Base-by-base conservation (phyloP, 2,888 invertebrate genomes). In the Nudaria mundana region DNA sequence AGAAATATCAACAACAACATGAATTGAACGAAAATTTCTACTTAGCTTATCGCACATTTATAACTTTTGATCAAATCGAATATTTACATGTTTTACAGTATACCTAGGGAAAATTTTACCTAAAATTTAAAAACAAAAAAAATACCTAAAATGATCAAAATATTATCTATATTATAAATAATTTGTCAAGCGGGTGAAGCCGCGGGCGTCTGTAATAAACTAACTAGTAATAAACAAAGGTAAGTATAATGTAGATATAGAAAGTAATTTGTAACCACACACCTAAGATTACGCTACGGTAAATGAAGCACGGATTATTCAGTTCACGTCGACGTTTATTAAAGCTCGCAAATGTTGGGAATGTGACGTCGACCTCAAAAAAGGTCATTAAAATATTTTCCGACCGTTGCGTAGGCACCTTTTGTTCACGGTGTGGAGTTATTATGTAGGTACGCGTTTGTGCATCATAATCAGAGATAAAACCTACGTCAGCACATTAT, bases 401-500 rank as follows among this genome's bases (percentile, higher is more conserved):
- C 41, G 44, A 63, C 52, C 52, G 47, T 56, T 52, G 40, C 55
- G 55, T 51, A 20, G 3, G 18, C 5, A 56, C 50, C 67, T 68
- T 75, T 76, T 76, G 69, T 74, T 73, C 69, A 67, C 55, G 51
- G 54, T 61, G 59, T 55, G 51, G 42, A 62, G 58, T 56, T 57
- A 57, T 66, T 66, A 60, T 61, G 60, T 66, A 60, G 61, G 60
- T 56, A 67, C 69, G 63, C 75, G 73, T 76, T 77, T 76, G 73
- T 67, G 66, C 73, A 80, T 75, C 74, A 77, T 57, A 60, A 63
- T n/a, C 44, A 55, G 48, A 45, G 52, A 57, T 62, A n/a, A 25
- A 25, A 25, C 12, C 12, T 25, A 12, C 12, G 12, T 25, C 11
- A 25, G 24, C 11, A 6, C 12, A n/a, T n/a, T n/a, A n/a, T n/a